Percentiles rank a stretch among this genome's conserved stretches.
These are phyloP conservation scores for Perizoma flavofasciatum DNA, from an alignment of 2,888 invertebrate genomes.

Conservation along the genomic window DNA sequence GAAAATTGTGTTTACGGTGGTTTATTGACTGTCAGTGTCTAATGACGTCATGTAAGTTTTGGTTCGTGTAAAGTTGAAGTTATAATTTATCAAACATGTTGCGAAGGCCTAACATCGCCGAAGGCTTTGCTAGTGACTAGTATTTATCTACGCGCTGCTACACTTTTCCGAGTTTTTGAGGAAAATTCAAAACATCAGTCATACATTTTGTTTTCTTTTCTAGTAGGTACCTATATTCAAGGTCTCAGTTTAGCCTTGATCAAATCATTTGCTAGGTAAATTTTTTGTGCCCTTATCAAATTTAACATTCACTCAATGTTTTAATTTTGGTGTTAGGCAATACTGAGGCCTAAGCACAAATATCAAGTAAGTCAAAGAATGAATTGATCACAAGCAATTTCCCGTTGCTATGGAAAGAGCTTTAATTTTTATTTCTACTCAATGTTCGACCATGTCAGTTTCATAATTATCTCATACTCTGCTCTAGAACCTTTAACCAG, in stretches of 20 bases:
- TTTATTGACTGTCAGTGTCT: slow-evolving; percentile 79
- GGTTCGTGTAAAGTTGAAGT: slow-evolving; percentile 39
- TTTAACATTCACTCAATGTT: slow-evolving; percentile 44
- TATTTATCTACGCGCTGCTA: slow-evolving; percentile 37
- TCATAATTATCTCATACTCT: too few species aligned
- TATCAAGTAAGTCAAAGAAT: too few species aligned
- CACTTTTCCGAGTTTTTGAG: not conserved
- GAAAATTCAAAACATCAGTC: too few species aligned
- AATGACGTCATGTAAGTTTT: slow-evolving; percentile 73
- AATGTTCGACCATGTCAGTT: too few species aligned
- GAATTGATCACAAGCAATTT: too few species aligned
- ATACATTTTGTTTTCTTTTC: slow-evolving; percentile 26
- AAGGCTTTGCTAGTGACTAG: slow-evolving; percentile 3
- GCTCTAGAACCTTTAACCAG: too few species aligned
- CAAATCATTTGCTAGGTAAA: slow-evolving; percentile 57
- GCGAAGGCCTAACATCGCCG: too few species aligned
- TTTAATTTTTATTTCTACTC: too few species aligned
- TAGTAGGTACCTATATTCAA: slow-evolving; percentile 40
- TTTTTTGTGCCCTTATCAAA: slow-evolving; percentile 53
- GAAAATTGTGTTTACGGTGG: slow-evolving; percentile 69
- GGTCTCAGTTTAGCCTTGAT: slow-evolving; percentile 58
- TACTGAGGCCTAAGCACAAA: too few species aligned
- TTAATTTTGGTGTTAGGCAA: slow-evolving; percentile 1
- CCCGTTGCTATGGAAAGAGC: too few species aligned
- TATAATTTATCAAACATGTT: too few species aligned